Base-by-base conservation (phyloP, 1,140 invertebrate genomes). In the Calliphora vicina region DNA sequence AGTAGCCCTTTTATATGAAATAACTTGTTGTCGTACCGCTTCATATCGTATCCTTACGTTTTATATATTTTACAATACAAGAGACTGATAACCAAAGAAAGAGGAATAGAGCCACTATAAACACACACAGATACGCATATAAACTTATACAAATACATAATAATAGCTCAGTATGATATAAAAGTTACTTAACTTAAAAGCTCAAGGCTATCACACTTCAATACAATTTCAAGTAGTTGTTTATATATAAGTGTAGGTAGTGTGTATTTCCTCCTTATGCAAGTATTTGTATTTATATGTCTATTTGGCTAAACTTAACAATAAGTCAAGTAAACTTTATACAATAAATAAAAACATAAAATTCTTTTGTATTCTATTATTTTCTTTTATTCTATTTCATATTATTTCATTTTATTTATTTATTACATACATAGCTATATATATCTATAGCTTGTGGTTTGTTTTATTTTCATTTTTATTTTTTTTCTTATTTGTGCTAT, bases 151-250 rank as follows among this genome's bases (percentile, higher is more conserved):
- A n/a, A 57, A 57, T 57, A 6, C 13, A 57, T 57, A 57, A 67
- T 67, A 67, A 23, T 10, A 67, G 61, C 61, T 25, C 61, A 67
- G 61, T 67, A 67, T 23, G 20, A 23, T 3, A 23, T 67, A 67
- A 25, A 67, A 67, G 61, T 67, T 67, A 67, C 20, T 23, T 67
- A 25, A 67, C n/a, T 67, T 67, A 67, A 67, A 25, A 23, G 20
- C 20, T 23, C 20, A 67, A 23, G 61, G 20, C 20, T 67, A 67
- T 67, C 61, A 67, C 61, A 67, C 61, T 67, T 67, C 61, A 67
- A 67, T 67, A 67, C 61, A 67, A 67, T 67, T 67, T 67, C 61
- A 67, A 67, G 61, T 67, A 67, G 61, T 20, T 67, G 17, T 67
- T 10, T 23, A 2, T 67, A 1, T 67, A 23, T 20, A 23, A 67